Percentiles rank a stretch among this genome's conserved stretches.
These are phyloP conservation scores for Palloptera scutellata DNA, from an alignment of 2,888 invertebrate genomes.

Conservation along the genomic window DNA sequence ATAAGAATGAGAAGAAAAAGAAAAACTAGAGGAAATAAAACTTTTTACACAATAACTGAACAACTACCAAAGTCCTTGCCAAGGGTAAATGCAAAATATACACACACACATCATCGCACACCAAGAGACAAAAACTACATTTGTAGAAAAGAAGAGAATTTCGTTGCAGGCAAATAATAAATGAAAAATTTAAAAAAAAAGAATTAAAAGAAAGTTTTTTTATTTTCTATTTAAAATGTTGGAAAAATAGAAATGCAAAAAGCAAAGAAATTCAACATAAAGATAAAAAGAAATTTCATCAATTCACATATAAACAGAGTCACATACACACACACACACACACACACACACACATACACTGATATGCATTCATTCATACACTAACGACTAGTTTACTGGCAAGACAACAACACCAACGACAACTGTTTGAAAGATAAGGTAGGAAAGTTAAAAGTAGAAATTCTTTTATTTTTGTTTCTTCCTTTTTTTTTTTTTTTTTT, in stretches of 20 bases:
- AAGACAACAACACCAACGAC: constrained; percentile 3
- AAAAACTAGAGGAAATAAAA: constrained; percentile 53
- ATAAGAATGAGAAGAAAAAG: constrained; percentile 49
- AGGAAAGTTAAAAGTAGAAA: no score
- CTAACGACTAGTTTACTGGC: background rate
- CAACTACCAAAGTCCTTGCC: constrained; percentile 54
- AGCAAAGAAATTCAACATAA: constrained; percentile 9
- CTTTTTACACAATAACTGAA: constrained; percentile 37
- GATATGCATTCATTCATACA: background rate
- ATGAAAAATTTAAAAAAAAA: constrained; percentile 13
- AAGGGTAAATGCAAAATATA: constrained; percentile 58
- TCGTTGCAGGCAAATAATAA: background rate
- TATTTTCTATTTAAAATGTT: no score
- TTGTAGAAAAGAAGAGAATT: constrained; percentile 16
- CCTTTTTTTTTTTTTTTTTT: no score
- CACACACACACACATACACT: constrained; percentile 2
- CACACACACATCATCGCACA: constrained; percentile 12
- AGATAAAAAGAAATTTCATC: constrained; percentile 15
- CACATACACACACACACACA: constrained; percentile 10
- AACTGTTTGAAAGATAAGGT: no score
- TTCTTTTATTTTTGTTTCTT: no score
- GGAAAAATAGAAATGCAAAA: constrained; percentile 40
- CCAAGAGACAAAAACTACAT: constrained; percentile 40
- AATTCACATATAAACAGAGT: background rate
- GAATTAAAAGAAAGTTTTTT: constrained; percentile 31